Conservation (phyloP, 2,888 invertebrate species). For the Ennomos fuscantarius region DNA sequence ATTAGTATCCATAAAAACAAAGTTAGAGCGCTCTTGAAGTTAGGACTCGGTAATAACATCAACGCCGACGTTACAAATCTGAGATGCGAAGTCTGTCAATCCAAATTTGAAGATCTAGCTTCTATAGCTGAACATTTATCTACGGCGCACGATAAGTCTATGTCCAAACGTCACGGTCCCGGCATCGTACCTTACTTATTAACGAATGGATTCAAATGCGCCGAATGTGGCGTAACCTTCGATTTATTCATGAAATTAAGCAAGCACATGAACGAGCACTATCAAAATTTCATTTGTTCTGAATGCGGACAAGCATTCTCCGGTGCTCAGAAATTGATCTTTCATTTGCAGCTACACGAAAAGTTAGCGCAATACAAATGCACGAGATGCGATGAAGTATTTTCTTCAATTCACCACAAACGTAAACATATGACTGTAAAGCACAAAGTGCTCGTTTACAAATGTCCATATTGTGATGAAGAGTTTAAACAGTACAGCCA, state of each 20-base stretch:
- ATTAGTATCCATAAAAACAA: not conserved
- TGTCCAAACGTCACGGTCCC: conserved; percentile 49
- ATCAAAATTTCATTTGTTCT: conserved; percentile 7
- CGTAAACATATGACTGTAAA: conserved; percentile 55
- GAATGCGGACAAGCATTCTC: conserved; percentile 56
- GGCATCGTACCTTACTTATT: conserved; percentile 61
- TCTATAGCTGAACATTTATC: conserved; percentile 59
- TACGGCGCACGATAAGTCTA: conserved; percentile 11
- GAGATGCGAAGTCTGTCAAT: conserved; percentile 60
- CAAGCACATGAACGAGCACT: conserved; percentile 51
- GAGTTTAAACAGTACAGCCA: conserved; percentile 55
- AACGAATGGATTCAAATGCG: conserved; percentile 58
- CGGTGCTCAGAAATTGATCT: not conserved
- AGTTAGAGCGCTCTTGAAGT: not conserved
- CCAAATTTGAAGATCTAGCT: conserved; percentile 49
- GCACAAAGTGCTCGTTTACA: conserved; percentile 52
- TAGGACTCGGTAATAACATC: conserved; percentile 44
- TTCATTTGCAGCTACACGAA: conserved; percentile 39
- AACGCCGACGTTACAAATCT: conserved; percentile 67
- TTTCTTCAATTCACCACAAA: conserved; percentile 33
- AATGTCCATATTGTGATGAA: conserved; percentile 44
- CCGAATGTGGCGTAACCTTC: conserved; percentile 60
- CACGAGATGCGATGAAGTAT: conserved; percentile 40
- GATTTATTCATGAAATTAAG: conserved; percentile 66
- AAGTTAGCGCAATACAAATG: conserved; percentile 39